Evolutionary conservation across 2,888 invertebrate species (phyloP).

Genomic region (Drosophila borealis): DNA sequence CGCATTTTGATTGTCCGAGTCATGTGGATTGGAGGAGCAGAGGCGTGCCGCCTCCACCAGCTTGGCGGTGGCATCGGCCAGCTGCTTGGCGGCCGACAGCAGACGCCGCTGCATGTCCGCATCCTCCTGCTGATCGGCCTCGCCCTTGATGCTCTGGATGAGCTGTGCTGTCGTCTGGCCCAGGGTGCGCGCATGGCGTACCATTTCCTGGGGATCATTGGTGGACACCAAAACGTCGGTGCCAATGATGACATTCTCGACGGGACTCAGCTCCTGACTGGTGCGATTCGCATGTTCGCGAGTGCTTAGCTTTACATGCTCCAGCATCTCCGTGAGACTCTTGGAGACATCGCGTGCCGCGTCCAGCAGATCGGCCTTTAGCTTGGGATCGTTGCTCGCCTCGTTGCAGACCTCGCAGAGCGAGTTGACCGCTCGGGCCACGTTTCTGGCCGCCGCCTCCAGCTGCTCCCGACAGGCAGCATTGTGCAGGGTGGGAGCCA

Average conservation of each 20-base stretch:
- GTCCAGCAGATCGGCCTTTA: slow-evolving; percentile 90
- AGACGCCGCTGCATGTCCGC: slow-evolving; percentile 95
- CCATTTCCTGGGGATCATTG: slow-evolving; percentile 96
- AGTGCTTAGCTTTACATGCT: slow-evolving; percentile 92
- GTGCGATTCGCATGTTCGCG: slow-evolving; percentile 88
- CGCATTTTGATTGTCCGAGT: slow-evolving; percentile 92
- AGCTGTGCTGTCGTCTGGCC: slow-evolving; percentile 97
- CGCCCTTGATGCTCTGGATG: slow-evolving; percentile 97
- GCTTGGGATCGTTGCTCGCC: slow-evolving; percentile 88
- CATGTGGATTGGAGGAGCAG: slow-evolving; percentile 94
- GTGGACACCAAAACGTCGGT: slow-evolving; percentile 95
- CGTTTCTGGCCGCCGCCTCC: slow-evolving; percentile 95
- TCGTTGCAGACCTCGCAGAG: slow-evolving; percentile 93
- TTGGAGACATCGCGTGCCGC: slow-evolving; percentile 96
- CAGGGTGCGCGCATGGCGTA: slow-evolving; percentile 94
- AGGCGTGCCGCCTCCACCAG: slow-evolving; percentile 98
- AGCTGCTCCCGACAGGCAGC: slow-evolving; percentile 95
- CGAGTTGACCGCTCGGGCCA: slow-evolving; percentile 95
- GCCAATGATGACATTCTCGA: slow-evolving; percentile 95
- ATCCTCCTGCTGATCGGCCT: slow-evolving; percentile 95
- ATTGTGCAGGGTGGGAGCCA: slow-evolving; percentile 93
- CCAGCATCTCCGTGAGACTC: slow-evolving; percentile 94
- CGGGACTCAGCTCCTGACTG: slow-evolving; percentile 91
- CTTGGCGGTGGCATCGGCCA: slow-evolving; percentile 98
- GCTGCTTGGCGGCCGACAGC: slow-evolving; percentile 96